These are phyloP conservation scores for Xestia rhomboidea DNA, from an alignment of 2,888 invertebrate genomes.

Conservation along the genomic window DNA sequence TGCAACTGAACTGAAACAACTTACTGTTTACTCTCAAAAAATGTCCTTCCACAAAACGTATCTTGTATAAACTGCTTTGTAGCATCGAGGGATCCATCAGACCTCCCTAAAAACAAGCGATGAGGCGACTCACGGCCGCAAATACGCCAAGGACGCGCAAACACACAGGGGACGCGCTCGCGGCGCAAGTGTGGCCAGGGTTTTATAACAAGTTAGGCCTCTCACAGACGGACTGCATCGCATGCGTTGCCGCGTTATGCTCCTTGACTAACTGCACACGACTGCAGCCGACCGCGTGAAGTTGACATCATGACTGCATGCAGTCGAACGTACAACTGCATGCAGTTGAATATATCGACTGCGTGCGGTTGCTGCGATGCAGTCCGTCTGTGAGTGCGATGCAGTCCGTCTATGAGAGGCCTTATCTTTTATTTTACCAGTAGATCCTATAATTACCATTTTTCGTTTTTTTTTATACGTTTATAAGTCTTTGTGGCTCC, in stretches of 20 bases:
- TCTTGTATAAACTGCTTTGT: slow-evolving; percentile 67
- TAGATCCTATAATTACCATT: not conserved
- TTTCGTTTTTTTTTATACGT: not conserved
- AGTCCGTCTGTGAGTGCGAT: too few species aligned
- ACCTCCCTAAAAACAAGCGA: slow-evolving; percentile 72
- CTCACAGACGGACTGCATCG: too few species aligned
- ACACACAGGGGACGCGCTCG: not conserved
- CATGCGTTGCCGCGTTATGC: too few species aligned
- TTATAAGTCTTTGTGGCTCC: not conserved
- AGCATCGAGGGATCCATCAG: slow-evolving; percentile 73
- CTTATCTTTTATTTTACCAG: not conserved
- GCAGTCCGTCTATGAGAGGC: too few species aligned
- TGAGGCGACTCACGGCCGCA: slow-evolving; percentile 62
- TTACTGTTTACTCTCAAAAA: slow-evolving; percentile 52
- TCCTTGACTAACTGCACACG: too few species aligned
- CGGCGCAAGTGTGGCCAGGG: not conserved
- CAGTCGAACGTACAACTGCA: too few species aligned
- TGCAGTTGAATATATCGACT: too few species aligned
- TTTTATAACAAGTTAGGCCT: not conserved
- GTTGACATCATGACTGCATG: too few species aligned
- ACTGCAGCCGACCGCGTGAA: too few species aligned
- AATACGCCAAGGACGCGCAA: not conserved
- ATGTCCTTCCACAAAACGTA: slow-evolving; percentile 31
- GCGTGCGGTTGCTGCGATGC: too few species aligned
- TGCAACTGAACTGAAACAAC: slow-evolving; percentile 7